Conservation (phyloP, 2,888 invertebrate genomes). For the Dione vanillae region DNA sequence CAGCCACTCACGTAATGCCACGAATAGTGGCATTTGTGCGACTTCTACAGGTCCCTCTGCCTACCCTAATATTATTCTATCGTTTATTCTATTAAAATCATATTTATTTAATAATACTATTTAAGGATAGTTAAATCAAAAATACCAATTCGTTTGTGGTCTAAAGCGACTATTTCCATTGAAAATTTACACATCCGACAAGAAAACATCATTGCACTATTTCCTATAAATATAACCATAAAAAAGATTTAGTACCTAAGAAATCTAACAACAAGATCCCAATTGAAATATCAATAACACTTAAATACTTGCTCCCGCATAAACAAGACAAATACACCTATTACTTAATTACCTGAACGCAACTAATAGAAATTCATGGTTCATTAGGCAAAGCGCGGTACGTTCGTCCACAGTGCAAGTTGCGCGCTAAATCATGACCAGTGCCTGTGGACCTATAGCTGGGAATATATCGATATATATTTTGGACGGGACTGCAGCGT, state of each 20-base stretch:
- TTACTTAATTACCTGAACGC: conserved; percentile 79
- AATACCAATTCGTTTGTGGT: no score
- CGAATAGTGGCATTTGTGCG: no score
- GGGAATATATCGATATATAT: conserved; percentile 54
- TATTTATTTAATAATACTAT: no score
- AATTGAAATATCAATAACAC: conserved; percentile 43
- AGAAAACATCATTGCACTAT: no score
- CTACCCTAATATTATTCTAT: no score
- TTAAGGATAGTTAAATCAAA: no score
- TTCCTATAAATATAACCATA: neutral
- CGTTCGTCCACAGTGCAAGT: conserved; percentile 75
- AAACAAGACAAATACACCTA: conserved; percentile 56
- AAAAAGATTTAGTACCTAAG: neutral
- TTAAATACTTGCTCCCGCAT: conserved; percentile 39
- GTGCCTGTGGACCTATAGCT: conserved; percentile 65
- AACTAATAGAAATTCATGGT: conserved; percentile 81
- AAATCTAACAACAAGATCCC: conserved; percentile 2
- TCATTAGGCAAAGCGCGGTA: conserved; percentile 74
- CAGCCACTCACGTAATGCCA: no score
- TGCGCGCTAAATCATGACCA: conserved; percentile 77
- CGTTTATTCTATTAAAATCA: no score
- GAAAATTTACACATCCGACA: no score
- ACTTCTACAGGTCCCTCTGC: no score
- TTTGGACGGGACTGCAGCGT: conserved; percentile 26
- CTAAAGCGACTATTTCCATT: no score